Base-by-base conservation (phyloP, 30 jellyfish, hydroid and myxozoan species). In the Aurelia sp. region DNA sequence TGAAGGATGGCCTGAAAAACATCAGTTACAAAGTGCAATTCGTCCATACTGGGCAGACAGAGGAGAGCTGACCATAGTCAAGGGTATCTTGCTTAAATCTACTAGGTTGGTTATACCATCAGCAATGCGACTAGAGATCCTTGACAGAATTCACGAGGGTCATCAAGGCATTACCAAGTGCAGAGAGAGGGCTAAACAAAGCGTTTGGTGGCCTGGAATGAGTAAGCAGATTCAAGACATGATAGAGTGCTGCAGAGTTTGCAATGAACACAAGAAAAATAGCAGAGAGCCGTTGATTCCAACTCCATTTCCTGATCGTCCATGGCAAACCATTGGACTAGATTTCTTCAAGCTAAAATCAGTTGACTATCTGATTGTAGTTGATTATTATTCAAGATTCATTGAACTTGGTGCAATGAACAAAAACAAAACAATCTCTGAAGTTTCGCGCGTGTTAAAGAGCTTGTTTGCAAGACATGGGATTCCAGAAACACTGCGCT, bases 171-270 rank as follows among this genome's bases (percentile, higher is more conserved):
- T 85, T 58, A 30, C 65, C 6, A 85, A 74, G 52, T 85, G 94
- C 50, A 44, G 88, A 51, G 89, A 62, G 17, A 19, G 76, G 41
- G 94, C 88, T 31, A 61, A 65, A 51, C 62, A 62, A 37, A 17
- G 68, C 23, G 89, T 85, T 3, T 72, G 88, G 94, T 73, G 88
- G 89, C 89, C 94, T 55, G 94, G 94, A 50, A 6, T 85, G 33
- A 85, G 89, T 66, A 85, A 41, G 40, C 64, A 73, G 62, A 85
- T 85, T 22, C 81, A 85, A 57, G 74, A 73, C 55, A 62, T 85
- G 85, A 73, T 72, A 22, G 67, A 73, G 76, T 17, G 74, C 62
- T 85, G 94, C 64, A 23, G 74, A 37, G 66, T 53, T 30, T 85
- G 94, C 60, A n/a, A 21, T 4, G 89, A 74, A 62, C 66, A 44